phyloP scores from a whole-genome alignment of 2,888 invertebrate species.

The Pandemis cinnamomeana region DNA sequence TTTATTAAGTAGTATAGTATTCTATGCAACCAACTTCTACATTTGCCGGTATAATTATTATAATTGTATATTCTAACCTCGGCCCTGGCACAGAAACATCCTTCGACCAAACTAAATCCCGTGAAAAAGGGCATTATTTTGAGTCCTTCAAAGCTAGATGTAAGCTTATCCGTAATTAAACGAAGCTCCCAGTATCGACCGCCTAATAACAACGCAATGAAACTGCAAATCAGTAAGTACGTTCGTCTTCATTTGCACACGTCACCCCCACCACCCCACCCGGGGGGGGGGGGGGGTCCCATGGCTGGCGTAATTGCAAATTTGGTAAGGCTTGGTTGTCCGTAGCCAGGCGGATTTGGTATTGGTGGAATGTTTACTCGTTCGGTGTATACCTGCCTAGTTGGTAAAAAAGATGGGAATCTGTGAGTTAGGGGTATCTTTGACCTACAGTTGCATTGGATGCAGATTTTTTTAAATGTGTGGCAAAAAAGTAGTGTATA shows the following conservation, averaged over 20 bases:
- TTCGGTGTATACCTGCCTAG: too few species aligned
- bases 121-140: not conserved
- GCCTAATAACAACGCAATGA: conserved; percentile 38
- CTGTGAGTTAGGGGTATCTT: too few species aligned
- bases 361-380: not conserved
- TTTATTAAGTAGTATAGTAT: too few species aligned
- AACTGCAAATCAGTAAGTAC: conserved; percentile 35
- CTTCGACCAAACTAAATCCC: not conserved
- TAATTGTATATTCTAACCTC: too few species aligned
- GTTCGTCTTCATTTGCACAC: conserved; percentile 43
- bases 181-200: conserved; percentile 28
- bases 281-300: not conserved
- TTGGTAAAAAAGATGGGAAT: not conserved
- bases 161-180: conserved; percentile 15
- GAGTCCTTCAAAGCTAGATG: not conserved
- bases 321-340: not conserved
- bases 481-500: too few species aligned
- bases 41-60: too few species aligned
- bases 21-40: too few species aligned
- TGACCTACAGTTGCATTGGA: too few species aligned
- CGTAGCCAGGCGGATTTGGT: not conserved
- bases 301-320: conserved; percentile 8
- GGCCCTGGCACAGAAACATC: too few species aligned
- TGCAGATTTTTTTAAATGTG: too few species aligned
- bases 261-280: conserved; percentile 15